These are phyloP conservation scores for Heptranchias perlo DNA, from an alignment of 2,113 vertebrate genomes.

Conservation along the genomic window DNA sequence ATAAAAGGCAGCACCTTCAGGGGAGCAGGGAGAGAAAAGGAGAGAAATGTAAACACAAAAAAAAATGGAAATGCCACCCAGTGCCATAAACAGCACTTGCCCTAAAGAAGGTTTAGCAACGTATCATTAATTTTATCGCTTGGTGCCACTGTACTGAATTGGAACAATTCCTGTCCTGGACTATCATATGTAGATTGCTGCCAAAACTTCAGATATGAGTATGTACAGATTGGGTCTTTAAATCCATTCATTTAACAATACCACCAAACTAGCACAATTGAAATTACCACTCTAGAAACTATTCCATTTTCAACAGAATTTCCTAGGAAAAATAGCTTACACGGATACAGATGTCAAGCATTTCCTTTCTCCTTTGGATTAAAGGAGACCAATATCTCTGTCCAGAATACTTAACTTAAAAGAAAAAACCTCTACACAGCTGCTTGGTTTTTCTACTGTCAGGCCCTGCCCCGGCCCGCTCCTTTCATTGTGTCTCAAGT, in stretches of 20 bases:
- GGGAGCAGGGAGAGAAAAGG: not conserved
- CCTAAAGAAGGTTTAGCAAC: not conserved
- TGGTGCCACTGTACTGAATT: not conserved
- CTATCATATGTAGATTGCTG: not conserved
- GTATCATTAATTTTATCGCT: not conserved
- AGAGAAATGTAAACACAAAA: not conserved
- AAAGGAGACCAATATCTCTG: not conserved
- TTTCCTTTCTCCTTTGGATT: not conserved
- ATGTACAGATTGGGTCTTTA: not conserved
- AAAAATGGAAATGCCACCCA: not conserved
- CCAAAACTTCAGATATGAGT: not conserved
- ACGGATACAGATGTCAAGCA: not conserved
- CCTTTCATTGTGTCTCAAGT: not conserved
- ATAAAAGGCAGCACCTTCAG: too few relatives aligned
- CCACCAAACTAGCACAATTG: too few relatives aligned
- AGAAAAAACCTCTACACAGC: not conserved
- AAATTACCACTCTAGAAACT: too few relatives aligned
- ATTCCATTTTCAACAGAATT: not conserved
- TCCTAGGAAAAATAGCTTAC: not conserved
- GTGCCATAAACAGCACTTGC: not conserved
- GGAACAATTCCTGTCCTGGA: not conserved
- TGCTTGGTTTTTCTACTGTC: not conserved
- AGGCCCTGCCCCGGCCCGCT: not conserved
- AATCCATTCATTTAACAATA: not conserved
- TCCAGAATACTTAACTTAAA: not conserved